Conservation (phyloP, 2,113 vertebrate genomes). For the Aptenodytes forsteri region DNA sequence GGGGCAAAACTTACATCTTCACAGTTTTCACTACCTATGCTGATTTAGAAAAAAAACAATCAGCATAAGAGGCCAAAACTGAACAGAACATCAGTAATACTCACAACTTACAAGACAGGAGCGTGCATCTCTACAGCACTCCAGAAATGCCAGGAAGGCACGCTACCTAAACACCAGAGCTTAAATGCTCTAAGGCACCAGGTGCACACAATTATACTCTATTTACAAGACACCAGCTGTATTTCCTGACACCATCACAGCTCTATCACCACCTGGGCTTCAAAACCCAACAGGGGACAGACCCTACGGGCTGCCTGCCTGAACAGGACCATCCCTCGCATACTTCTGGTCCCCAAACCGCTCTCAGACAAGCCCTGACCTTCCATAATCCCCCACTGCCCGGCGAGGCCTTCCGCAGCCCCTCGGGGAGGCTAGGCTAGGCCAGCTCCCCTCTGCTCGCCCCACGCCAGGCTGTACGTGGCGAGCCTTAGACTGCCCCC, state of each 20-base stretch:
- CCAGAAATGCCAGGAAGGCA: fast-evolving
- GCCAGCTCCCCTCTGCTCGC: not conserved
- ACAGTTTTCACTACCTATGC: not conserved
- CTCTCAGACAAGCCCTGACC: not conserved
- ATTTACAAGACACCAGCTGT: not conserved
- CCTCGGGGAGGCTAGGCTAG: not conserved
- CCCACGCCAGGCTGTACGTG: fast-evolving
- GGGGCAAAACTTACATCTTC: not conserved
- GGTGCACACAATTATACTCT: fast-evolving
- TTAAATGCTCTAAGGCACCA: fast-evolving
- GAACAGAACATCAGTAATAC: fast-evolving
- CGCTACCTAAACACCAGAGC: fast-evolving
- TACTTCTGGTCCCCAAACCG: fast-evolving
- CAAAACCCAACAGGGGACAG: too few species aligned
- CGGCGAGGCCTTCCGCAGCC: not conserved
- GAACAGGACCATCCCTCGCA: fast-evolving
- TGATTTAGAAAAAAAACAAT: too few species aligned
- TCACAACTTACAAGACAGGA: fast-evolving
- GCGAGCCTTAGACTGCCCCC: not conserved
- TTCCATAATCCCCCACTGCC: not conserved
- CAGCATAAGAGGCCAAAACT: not conserved
- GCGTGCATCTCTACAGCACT: fast-evolving
- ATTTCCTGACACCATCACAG: not conserved
- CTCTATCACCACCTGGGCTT: not conserved
- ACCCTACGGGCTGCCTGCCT: fast-evolving